These are phyloP conservation scores for Ormia ochracea DNA, from an alignment of 2,888 invertebrate species.

Conservation along the genomic window DNA sequence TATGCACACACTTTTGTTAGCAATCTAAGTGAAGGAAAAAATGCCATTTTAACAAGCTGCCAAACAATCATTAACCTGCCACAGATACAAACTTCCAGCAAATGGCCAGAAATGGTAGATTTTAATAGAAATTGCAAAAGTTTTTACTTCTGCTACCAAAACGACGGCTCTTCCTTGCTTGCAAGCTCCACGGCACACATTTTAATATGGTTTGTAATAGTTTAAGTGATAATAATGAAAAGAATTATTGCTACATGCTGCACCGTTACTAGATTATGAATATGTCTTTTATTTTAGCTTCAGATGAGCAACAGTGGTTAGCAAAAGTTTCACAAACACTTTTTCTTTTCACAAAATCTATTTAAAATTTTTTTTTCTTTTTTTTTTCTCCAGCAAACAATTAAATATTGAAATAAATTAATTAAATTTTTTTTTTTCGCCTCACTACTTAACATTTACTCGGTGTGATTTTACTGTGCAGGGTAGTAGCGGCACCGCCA, in stretches of 20 bases:
- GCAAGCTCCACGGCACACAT: neutral
- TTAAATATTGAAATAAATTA: neutral
- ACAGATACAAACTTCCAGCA: slow-evolving; percentile 14
- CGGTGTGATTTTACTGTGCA: neutral
- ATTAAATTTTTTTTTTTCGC: neutral
- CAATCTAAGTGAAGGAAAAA: neutral
- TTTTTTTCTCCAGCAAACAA: neutral
- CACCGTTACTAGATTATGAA: slow-evolving; percentile 11
- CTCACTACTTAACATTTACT: neutral
- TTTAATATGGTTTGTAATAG: neutral
- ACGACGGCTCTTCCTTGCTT: neutral
- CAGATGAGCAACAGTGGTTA: neutral
- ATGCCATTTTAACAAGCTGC: neutral
- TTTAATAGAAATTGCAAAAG: slow-evolving; percentile 33
- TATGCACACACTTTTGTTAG: neutral
- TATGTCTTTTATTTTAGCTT: neutral
- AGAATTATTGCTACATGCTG: neutral
- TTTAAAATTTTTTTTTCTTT: neutral
- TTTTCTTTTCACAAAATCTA: neutral
- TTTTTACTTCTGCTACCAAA: neutral
- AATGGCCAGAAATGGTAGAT: slow-evolving; percentile 9
- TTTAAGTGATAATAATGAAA: slow-evolving; percentile 11
- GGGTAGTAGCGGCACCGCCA: slow-evolving; percentile 1
- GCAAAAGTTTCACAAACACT: neutral
- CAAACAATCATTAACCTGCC: neutral